These are phyloP conservation scores for Brachyptera risi DNA, from an alignment of 2,888 invertebrate genomes.

Conservation along the genomic window DNA sequence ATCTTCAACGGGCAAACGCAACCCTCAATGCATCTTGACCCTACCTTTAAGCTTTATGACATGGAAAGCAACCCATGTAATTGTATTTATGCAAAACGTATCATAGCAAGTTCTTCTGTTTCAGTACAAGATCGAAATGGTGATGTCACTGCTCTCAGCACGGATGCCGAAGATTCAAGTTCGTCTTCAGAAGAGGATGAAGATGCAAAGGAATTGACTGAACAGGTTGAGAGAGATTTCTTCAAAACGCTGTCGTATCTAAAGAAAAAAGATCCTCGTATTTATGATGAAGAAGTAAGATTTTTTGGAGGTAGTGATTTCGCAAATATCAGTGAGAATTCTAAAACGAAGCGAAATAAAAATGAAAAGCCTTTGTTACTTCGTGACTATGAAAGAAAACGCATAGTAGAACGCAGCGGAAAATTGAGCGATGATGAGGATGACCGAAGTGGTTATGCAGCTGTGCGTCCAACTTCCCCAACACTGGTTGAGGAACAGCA, in stretches of 20 bases:
- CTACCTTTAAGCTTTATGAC: neutral
- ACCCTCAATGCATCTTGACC: too few species aligned
- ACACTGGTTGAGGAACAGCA: constrained; percentile 66
- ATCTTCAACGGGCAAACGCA: too few species aligned
- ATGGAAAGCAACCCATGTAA: neutral
- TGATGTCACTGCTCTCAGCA: too few species aligned
- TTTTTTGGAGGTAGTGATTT: constrained; percentile 56
- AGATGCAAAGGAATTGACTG: constrained; percentile 54
- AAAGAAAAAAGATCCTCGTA: constrained; percentile 83
- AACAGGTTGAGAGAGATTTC: constrained; percentile 79
- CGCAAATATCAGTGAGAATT: constrained; percentile 26
- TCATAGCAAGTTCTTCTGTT: constrained; percentile 35
- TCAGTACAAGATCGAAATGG: constrained; percentile 74
- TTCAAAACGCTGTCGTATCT: constrained; percentile 78
- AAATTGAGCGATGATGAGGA: constrained; percentile 36
- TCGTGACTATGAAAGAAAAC: constrained; percentile 74
- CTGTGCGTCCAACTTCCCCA: constrained; percentile 42
- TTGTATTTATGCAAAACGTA: neutral
- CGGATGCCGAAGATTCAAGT: constrained; percentile 46
- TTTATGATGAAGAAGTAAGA: constrained; percentile 71
- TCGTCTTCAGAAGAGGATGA: constrained; percentile 62
- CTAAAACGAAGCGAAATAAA: constrained; percentile 41
- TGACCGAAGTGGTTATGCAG: constrained; percentile 34
- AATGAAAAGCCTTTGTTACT: constrained; percentile 60
- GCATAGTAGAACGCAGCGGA: constrained; percentile 66